These are phyloP conservation scores for Heterodera schachtii DNA, from an alignment of 1,140 invertebrate species.

Conservation along the genomic window DNA sequence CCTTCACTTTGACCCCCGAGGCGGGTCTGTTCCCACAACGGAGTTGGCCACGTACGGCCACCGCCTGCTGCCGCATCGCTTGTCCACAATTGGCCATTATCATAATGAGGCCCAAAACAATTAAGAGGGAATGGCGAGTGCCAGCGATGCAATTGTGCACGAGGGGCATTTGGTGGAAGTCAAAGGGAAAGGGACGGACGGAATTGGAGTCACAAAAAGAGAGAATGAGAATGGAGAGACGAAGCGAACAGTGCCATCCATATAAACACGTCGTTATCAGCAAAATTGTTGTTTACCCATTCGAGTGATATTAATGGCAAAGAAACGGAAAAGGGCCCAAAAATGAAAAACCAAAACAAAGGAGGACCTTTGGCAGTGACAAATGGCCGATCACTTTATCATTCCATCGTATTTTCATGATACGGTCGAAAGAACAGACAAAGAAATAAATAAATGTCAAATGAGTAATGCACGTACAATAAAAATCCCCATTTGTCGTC, in stretches of 20 bases:
- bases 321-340: too few species aligned
- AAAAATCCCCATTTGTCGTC: neutral
- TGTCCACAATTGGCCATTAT: neutral
- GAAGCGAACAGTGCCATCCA: neutral
- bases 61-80: constrained; percentile 56
- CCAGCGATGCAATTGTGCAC: neutral
- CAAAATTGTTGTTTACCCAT: neutral
- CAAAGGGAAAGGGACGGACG: neutral
- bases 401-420: too few species aligned
- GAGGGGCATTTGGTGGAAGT: neutral
- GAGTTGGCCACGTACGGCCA: constrained; percentile 53
- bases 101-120: neutral
- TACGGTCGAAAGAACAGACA: neutral
- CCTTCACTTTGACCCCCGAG: constrained; percentile 51
- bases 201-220: neutral
- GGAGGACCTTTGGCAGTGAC: too few species aligned
- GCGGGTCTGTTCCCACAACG: constrained; percentile 39
- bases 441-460: neutral
- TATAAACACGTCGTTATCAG: neutral
- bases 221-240: too few species aligned
- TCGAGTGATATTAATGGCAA: neutral
- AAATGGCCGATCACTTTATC: too few species aligned
- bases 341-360: too few species aligned
- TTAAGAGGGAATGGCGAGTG: neutral
- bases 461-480: neutral